Base-by-base conservation (phyloP, 92 coral and sea anemone species). In the Siderastrea radians region DNA sequence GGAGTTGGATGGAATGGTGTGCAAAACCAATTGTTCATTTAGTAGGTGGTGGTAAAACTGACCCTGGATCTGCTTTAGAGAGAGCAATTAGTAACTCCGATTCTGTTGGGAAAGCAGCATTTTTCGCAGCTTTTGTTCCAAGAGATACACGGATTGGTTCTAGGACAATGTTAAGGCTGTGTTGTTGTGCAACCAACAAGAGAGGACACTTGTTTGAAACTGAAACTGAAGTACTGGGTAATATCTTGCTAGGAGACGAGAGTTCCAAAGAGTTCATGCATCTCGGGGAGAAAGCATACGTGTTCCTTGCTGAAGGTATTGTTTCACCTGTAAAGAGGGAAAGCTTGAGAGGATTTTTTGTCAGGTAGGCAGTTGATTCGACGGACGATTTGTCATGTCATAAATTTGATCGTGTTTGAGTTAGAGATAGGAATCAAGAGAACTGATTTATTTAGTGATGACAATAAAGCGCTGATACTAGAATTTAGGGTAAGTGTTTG, bases 1-100 rank as follows among this genome's bases (percentile, higher is more conserved):
- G 86, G 86, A 46, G 69, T 14, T 82, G 68, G 86, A 7, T 82
- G 13, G 86, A 70, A 3, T 82, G 86, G 86, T 70, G 78, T 50
- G 54, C 48, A 5, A 57, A 46, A 19, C 15, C 53, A 43, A 26
- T 82, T 44, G 46, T 60, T 59, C 47, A 47, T 19, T 54, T 75
- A 10, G 65, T 38, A 17, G 19, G 7, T 5, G n/a, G 46, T n/a
- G 50, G 75, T n/a, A 15, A 53, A 15, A 49, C 85, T 0, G 45
- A 7, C 6, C 2, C 69, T 64, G 9, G 5, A n/a, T 3, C 26
- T n/a, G 45, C 43, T 0, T 38, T 64, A 45, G 6, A 64, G 15
- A 2, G 44, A 64, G 45, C 4, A 2, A 45, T 38, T 14, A 26
- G 1, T 6, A 45, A 44, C 17, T 6, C 50, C 45, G 68, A 59